Conservation (phyloP, 2,113 vertebrate genomes). For the Apodemus speciosus region DNA sequence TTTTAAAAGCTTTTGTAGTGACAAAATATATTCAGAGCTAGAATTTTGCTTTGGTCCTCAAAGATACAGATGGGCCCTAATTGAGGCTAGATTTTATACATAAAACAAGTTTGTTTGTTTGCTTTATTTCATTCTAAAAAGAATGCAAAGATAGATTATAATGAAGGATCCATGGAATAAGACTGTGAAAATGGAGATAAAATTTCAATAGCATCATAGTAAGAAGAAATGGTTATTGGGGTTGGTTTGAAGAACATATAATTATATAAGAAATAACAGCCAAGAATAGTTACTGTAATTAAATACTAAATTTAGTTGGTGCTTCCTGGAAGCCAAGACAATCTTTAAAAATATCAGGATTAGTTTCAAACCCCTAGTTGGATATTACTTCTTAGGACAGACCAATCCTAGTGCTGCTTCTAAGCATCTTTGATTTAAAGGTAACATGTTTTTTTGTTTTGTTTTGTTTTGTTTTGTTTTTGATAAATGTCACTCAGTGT, state of each 20-base stretch:
- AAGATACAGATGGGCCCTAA: conserved; percentile 59
- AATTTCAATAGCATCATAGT: conserved; percentile 52
- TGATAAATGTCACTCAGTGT: background rate
- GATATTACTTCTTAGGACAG: conserved; percentile 40
- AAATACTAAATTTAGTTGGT: conserved; percentile 64
- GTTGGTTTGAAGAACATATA: conserved; percentile 57
- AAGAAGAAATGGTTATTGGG: conserved; percentile 61
- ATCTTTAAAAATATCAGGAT: conserved; percentile 34
- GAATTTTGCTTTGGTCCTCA: conserved; percentile 67
- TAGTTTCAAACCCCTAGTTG: conserved; percentile 4
- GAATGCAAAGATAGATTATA: conserved; percentile 40
- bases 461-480: no score
- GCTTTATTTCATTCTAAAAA: conserved; percentile 64
- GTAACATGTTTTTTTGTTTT: background rate
- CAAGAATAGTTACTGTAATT: conserved; percentile 70
- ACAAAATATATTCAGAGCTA: conserved; percentile 31
- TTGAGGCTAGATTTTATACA: background rate
- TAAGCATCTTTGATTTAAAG: background rate
- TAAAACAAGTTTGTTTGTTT: conserved; percentile 53
- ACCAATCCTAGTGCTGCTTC: conserved; percentile 39
- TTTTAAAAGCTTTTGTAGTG: conserved; percentile 57
- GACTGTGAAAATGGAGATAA: conserved; percentile 66
- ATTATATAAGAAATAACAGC: conserved; percentile 69
- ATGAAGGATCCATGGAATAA: conserved; percentile 41
- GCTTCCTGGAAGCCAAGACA: conserved; percentile 66